These are phyloP conservation scores for Scaeva pyrastri DNA, from an alignment of 2,888 invertebrate genomes.

Conservation along the genomic window DNA sequence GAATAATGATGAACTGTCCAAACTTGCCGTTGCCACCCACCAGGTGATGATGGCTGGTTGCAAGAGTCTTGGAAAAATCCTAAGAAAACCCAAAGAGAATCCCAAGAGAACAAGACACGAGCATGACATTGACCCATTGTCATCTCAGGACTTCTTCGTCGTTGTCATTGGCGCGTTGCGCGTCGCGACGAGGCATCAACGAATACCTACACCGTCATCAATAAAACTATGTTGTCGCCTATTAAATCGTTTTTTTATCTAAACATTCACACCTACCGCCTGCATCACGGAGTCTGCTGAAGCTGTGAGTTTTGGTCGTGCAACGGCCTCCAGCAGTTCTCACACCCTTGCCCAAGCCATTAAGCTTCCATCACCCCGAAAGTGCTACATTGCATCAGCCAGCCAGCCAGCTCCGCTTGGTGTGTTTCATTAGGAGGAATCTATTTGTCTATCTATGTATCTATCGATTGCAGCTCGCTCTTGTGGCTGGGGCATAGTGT, in stretches of 20 bases:
- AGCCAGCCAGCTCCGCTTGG: constrained; percentile 32
- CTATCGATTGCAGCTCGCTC: constrained; percentile 67
- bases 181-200: background rate
- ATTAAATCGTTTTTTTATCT: constrained; percentile 59
- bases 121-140: constrained; percentile 72
- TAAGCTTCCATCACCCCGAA: constrained; percentile 75
- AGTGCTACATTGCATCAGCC: constrained; percentile 71
- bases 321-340: constrained; percentile 73
- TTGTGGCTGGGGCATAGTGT: constrained; percentile 51
- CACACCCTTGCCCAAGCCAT: constrained; percentile 74
- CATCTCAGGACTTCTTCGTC: constrained; percentile 16
- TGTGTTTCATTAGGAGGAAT: constrained; percentile 71
- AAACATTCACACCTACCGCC: constrained; percentile 65
- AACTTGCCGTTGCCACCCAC: constrained; percentile 68
- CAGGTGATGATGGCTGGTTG: background rate
- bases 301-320: constrained; percentile 56
- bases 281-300: constrained; percentile 9
- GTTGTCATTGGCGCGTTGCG: background rate
- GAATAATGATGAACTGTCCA: constrained; percentile 74
- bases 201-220: constrained; percentile 48
- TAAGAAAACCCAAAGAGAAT: constrained; percentile 5
- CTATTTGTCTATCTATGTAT: constrained; percentile 69
- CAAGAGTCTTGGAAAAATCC: constrained; percentile 11
- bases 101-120: constrained; percentile 59
- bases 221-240: constrained; percentile 65